Evolutionary conservation across 2,888 invertebrate species (phyloP).

Genomic region (Hirtodrosophila cameraria): DNA sequence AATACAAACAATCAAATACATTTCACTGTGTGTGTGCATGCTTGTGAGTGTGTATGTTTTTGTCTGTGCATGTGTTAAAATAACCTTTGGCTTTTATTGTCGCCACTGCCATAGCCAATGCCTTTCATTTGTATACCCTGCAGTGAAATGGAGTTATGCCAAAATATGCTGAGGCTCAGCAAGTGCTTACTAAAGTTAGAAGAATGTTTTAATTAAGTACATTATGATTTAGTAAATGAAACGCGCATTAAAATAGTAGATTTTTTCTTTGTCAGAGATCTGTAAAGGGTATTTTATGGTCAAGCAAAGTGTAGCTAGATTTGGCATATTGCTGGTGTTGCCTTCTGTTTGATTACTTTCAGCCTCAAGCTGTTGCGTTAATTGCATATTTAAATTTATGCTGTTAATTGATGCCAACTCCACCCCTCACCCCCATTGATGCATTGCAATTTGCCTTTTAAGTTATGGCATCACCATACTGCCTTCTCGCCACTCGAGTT

Average conservation of each 20-base stretch:
- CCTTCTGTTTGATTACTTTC: conserved; percentile 21
- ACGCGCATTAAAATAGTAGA: too few relatives aligned
- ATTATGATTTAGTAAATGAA: too few relatives aligned
- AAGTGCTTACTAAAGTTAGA: too few relatives aligned
- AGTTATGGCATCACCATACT: conserved; percentile 35
- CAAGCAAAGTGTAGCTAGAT: background rate
- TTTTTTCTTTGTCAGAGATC: too few relatives aligned
- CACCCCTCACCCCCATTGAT: conserved; percentile 36
- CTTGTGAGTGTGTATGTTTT: conserved; percentile 13
- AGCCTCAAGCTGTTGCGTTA: conserved; percentile 77
- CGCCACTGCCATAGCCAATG: conserved; percentile 19
- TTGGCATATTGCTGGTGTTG: conserved; percentile 12
- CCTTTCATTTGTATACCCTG: conserved; percentile 30
- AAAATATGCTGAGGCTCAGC: background rate
- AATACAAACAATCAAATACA: conserved; percentile 79
- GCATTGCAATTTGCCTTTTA: conserved; percentile 43
- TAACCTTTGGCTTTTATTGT: conserved; percentile 74
- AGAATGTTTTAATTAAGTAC: too few relatives aligned
- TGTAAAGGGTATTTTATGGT: conserved; percentile 1
- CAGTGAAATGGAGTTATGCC: background rate
- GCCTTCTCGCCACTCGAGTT: background rate
- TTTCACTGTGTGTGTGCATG: conserved; percentile 48
- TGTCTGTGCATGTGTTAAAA: conserved; percentile 50
- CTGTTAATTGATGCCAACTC: conserved; percentile 70
- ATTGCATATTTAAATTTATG: conserved; percentile 82